Conservation (phyloP, 1,140 invertebrate genomes). For the Diabrotica virgifera region DNA sequence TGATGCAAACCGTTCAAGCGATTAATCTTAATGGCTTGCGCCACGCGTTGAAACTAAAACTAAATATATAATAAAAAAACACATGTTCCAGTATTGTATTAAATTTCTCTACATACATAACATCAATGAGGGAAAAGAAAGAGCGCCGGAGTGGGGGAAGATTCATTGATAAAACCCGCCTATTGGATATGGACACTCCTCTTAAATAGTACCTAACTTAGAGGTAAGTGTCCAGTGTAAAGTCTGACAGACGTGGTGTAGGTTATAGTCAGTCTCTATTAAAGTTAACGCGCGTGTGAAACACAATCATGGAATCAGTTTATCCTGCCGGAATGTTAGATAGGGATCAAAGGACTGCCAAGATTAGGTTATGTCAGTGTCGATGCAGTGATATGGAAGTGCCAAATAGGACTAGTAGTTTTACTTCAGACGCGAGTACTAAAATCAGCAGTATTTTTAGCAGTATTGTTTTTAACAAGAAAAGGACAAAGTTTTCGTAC, state of each 20-base stretch:
- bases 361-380: conserved; percentile 22
- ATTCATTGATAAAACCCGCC: conserved; percentile 21
- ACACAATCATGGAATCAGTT: conserved; percentile 12
- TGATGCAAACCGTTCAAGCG: neutral
- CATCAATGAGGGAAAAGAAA: neutral
- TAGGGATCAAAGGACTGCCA: conserved; percentile 40
- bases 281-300: conserved; percentile 19
- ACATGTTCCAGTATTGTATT: neutral
- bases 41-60: neutral
- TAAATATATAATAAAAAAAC: neutral
- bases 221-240: conserved; percentile 26
- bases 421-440: conserved; percentile 4
- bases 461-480: conserved; percentile 14
- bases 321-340: conserved; percentile 40
- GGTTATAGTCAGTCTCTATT: conserved; percentile 23
- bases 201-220: conserved; percentile 25
- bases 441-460: neutral
- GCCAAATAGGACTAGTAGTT: conserved; percentile 16
- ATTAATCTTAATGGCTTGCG: neutral
- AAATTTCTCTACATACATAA: neutral
- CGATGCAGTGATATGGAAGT: conserved; percentile 18
- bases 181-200: conserved; percentile 23
- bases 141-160: conserved; percentile 17
- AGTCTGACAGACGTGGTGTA: conserved; percentile 29
- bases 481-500: conserved; percentile 20